Conservation (phyloP, 2,888 invertebrate genomes). For the Epinotia bilunana region DNA sequence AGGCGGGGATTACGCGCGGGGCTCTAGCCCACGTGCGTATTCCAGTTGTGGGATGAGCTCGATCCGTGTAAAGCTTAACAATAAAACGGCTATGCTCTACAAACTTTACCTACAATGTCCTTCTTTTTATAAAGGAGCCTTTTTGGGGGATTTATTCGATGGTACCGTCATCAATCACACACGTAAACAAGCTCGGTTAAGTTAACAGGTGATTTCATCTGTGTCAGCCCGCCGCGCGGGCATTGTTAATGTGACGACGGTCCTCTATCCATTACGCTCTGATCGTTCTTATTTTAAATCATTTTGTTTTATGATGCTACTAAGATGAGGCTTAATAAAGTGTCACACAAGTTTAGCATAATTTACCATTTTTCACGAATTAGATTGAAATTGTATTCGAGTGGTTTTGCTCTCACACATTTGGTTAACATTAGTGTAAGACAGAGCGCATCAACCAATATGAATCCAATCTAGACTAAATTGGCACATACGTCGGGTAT, state of each 20-base stretch:
- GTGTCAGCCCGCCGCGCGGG: slow-evolving; percentile 49
- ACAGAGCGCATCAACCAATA: neutral
- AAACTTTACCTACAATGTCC: slow-evolving; percentile 50
- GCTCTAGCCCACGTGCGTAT: slow-evolving; percentile 55
- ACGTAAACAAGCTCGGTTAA: slow-evolving; percentile 50
- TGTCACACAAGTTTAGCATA: neutral
- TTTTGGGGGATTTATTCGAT: slow-evolving; percentile 42
- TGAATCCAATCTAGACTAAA: too few relatives aligned
- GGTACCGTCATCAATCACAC: slow-evolving; percentile 59
- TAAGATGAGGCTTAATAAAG: neutral
- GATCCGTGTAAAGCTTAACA: slow-evolving; percentile 62
- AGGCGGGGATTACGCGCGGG: slow-evolving; percentile 61
- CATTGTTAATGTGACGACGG: slow-evolving; percentile 56
- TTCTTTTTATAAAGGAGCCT: slow-evolving; percentile 41
- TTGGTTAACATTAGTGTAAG: neutral
- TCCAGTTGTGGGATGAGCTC: slow-evolving; percentile 60
- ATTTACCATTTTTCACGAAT: neutral
- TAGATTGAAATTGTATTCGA: neutral
- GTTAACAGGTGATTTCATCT: slow-evolving; percentile 58
- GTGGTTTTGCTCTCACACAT: neutral
- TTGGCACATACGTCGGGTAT: too few relatives aligned
- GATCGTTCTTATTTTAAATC: slow-evolving; percentile 44
- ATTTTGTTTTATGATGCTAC: slow-evolving; percentile 37
- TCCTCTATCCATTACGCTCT: slow-evolving; percentile 47
- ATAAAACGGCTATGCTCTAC: slow-evolving; percentile 59